Conservation (phyloP, 1,140 invertebrate species). For the Drosophila miranda region DNA sequence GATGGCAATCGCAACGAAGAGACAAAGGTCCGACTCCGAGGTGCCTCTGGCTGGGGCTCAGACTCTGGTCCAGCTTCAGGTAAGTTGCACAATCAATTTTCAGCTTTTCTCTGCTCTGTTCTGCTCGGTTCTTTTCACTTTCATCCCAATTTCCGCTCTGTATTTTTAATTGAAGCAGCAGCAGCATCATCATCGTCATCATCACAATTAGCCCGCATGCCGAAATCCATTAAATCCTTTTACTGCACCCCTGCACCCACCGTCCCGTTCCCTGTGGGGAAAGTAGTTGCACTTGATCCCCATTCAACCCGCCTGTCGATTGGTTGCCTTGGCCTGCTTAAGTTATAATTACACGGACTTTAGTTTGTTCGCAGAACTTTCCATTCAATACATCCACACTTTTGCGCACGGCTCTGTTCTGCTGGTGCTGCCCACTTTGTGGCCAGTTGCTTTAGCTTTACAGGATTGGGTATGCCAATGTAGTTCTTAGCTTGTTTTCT, state of each 20-base stretch:
- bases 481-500: constrained; percentile 20
- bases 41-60: too few species aligned
- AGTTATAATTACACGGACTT: constrained; percentile 55
- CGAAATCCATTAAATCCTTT: not conserved
- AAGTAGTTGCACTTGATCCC: constrained; percentile 51
- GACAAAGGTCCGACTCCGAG: constrained; percentile 51
- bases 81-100: constrained; percentile 53
- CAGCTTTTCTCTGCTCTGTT: not conserved
- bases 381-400: constrained; percentile 26
- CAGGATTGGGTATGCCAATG: too few species aligned
- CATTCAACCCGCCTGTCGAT: constrained; percentile 45
- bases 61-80: constrained; percentile 35
- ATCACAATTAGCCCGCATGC: constrained; percentile 57
- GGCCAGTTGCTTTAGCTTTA: too few species aligned
- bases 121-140: constrained; percentile 29
- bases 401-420: constrained; percentile 31
- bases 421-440: too few species aligned
- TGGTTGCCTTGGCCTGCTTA: constrained; percentile 51
- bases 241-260: not conserved
- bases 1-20: constrained; percentile 77
- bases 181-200: not conserved
- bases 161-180: constrained; percentile 70
- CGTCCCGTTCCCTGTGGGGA: not conserved
- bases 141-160: constrained; percentile 60
- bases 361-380: constrained; percentile 47